A percentile compares a stretch with the other conserved stretches of the same genome.
Conservation (phyloP, 1,140 invertebrate species). For the Pachypeltis micranthus region DNA sequence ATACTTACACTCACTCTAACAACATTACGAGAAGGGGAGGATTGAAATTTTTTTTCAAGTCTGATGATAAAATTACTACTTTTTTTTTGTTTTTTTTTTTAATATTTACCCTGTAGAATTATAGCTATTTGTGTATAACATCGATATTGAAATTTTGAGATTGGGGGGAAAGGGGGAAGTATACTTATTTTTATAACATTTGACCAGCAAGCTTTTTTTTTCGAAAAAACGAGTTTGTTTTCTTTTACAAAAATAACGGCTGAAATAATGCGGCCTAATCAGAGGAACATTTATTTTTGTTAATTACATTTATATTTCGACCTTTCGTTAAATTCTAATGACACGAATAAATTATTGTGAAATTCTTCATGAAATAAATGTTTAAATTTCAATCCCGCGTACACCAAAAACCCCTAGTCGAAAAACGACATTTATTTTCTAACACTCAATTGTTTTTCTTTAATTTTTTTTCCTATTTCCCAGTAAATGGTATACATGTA, state of each 20-base stretch:
- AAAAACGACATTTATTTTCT: background rate
- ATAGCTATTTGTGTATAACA: constrained; percentile 4
- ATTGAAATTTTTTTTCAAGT: constrained; percentile 11
- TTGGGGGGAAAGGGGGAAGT: background rate
- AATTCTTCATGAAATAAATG: no score
- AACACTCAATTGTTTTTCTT: constrained; percentile 5
- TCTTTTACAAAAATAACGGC: constrained; percentile 21
- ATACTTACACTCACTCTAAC: constrained; percentile 13
- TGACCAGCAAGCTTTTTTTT: no score
- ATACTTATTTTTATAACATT: background rate
- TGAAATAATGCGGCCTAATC: constrained; percentile 19
- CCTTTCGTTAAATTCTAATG: constrained; percentile 15
- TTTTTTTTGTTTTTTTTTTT: constrained; percentile 12
- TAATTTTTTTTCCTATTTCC: background rate
- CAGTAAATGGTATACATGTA: constrained; percentile 11
- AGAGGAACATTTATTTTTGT: constrained; percentile 23
- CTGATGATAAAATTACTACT: no score
- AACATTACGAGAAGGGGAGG: constrained; percentile 14
- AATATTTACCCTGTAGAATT: constrained; percentile 21
- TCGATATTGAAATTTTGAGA: no score
- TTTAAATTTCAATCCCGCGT: no score
- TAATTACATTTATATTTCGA: no score
- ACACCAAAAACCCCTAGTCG: no score
- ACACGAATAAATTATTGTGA: constrained; percentile 20
- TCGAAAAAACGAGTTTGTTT: background rate